phyloP scores from a whole-genome alignment of 2,888 invertebrate genomes.

The Limnephilus rhombicus region DNA sequence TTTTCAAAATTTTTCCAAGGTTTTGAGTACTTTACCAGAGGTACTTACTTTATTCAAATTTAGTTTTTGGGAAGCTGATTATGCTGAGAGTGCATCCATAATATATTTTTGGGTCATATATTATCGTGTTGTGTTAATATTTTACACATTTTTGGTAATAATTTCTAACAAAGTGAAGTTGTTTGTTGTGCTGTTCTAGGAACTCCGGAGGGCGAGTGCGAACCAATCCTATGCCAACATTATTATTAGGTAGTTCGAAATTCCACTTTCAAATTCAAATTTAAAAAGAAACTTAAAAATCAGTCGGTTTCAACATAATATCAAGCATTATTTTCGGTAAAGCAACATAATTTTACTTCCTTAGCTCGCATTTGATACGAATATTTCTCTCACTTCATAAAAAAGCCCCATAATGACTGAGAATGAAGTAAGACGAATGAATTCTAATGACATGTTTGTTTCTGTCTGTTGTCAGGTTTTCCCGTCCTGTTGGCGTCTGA shows the following conservation, averaged over 20 bases:
- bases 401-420: slow-evolving; percentile 59
- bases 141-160: not conserved
- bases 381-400: slow-evolving; percentile 23
- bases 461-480: slow-evolving; percentile 81
- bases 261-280: not conserved
- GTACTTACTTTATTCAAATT: not conserved
- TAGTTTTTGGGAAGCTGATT: not conserved
- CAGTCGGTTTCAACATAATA: not conserved
- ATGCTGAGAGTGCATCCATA: not conserved
- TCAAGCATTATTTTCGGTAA: not conserved
- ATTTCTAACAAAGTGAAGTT: not conserved
- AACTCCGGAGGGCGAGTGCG: slow-evolving; percentile 62
- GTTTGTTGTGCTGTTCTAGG: slow-evolving; percentile 49
- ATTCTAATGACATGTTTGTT: slow-evolving; percentile 68
- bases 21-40: no score
- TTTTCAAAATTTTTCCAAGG: no score
- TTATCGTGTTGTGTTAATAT: not conserved
- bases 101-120: not conserved
- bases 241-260: not conserved
- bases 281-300: not conserved
- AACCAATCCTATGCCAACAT: slow-evolving; percentile 47
- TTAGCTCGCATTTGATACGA: slow-evolving; percentile 39
- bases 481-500: slow-evolving; percentile 72
- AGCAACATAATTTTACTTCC: not conserved
- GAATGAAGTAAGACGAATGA: slow-evolving; percentile 58